Evolutionary conservation across 2,888 invertebrate genomes (phyloP), one percentile per base, ranked within the genome.

Genomic region (Parasteatoda lunata): DNA sequence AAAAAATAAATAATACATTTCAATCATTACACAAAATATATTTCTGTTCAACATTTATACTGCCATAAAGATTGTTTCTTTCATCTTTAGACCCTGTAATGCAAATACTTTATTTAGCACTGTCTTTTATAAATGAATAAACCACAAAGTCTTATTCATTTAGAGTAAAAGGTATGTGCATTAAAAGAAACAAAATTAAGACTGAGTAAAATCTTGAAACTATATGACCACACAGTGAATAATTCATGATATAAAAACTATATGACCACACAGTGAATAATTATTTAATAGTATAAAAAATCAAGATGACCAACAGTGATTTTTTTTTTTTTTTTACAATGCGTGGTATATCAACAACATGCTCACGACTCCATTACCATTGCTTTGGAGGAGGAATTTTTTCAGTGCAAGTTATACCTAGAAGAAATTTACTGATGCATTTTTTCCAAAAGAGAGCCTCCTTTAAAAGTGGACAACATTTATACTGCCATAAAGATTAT

Each of bases 401-500:
- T 30, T 30, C n/a, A 2, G 30, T 30, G 30, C 30, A 30, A 2
- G 30, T 30, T 30, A 30, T 30, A 30, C 2, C 30, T 30, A 30
- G 30, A 30, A 30, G 30, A 30, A 30, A 30, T 30, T 30, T 30
- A 2, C 2, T 30, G 30, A 30, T 2, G 2, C 2, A 30, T 30
- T 30, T 30, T 30, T 30, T 2, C 30, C 30, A 30, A 30, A 30
- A 30, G 30, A 30, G 30, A 30, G 30, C 30, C 30, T 30, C 2
- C 30, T 30, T 30, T 5, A 47, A 65, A 15, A 52, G 0, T 83
- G 83, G 54, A 64, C 5, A 52, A 69, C 73, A 87, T 69, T 87
- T 87, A 87, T 87, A 87, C 86, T 87, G 86, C 66, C 86, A 87
- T 77, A 66, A 81, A 77, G 77, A 51, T 82, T 73, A 77, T 64